These are phyloP conservation scores for Leptinotarsa undecemlineata DNA, from an alignment of 1,140 invertebrate species.

Conservation along the genomic window DNA sequence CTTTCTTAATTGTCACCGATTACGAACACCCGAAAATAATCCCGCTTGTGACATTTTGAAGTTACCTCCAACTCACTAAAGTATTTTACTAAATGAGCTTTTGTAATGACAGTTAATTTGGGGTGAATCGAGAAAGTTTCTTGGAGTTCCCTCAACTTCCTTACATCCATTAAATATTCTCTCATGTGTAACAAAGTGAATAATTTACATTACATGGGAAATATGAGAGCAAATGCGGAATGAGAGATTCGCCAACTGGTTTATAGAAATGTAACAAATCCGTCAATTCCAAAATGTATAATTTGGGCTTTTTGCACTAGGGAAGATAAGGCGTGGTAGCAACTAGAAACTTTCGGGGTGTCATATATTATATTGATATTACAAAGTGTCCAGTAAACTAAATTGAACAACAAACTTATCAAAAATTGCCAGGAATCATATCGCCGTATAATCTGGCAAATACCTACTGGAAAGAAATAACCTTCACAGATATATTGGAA, in stretches of 20 bases:
- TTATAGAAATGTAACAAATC: not conserved
- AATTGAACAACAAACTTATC: too few species aligned
- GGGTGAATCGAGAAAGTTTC: not conserved
- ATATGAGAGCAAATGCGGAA: not conserved
- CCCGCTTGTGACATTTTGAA: not conserved
- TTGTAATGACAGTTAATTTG: conserved; percentile 6
- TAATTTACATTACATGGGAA: not conserved
- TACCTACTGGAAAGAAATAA: too few species aligned
- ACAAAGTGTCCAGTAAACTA: too few species aligned
- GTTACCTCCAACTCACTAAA: conserved; percentile 2
- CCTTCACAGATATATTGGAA: too few species aligned
- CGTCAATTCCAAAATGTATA: too few species aligned
- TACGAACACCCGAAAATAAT: not conserved
- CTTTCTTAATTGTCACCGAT: not conserved
- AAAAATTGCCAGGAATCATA: too few species aligned
- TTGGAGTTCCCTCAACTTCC: not conserved
- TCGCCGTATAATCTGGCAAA: too few species aligned
- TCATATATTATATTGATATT: too few species aligned
- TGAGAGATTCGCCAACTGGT: not conserved
- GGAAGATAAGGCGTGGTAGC: too few species aligned
- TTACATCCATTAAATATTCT: conserved; percentile 1
- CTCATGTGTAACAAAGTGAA: conserved; percentile 8
- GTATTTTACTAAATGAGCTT: conserved; percentile 6
- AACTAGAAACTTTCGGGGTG: too few species aligned
- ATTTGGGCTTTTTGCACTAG: too few species aligned